A percentile compares a stretch with the other conserved stretches of the same genome.
Conservation (phyloP, 2,888 invertebrate genomes). For the Gryllus longicercus region DNA sequence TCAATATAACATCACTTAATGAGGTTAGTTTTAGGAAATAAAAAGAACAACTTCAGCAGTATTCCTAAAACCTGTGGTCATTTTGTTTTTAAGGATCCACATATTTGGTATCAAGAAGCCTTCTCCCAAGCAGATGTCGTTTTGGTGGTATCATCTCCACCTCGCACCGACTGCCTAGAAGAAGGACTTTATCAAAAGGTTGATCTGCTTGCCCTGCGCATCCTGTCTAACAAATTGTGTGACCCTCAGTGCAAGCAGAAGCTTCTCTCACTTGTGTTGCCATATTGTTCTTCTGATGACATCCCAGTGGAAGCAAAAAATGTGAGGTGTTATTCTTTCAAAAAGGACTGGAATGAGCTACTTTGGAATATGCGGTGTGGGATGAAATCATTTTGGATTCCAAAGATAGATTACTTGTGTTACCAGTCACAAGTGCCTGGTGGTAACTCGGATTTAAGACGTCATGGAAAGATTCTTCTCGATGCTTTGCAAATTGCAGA, state of each 20-base stretch:
- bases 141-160: neutral
- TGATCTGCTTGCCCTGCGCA: neutral
- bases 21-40: no score
- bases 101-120: neutral
- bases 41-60: no score
- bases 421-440: slow-evolving; percentile 5
- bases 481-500: neutral
- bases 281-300: neutral
- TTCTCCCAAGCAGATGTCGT: neutral
- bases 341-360: neutral
- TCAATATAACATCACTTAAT: no score
- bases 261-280: neutral
- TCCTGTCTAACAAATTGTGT: neutral
- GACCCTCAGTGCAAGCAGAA: neutral
- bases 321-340: neutral
- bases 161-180: neutral
- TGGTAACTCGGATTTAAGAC: neutral
- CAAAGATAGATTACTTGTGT: neutral
- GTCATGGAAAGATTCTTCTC: neutral
- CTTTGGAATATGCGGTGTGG: neutral
- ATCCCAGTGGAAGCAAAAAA: neutral
- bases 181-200: neutral
- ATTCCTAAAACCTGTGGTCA: no score
- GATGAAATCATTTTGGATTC: neutral
- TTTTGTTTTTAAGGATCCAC: neutral